These are phyloP conservation scores for Tanypteryx hageni DNA, from an alignment of 2,888 invertebrate genomes.

Conservation along the genomic window DNA sequence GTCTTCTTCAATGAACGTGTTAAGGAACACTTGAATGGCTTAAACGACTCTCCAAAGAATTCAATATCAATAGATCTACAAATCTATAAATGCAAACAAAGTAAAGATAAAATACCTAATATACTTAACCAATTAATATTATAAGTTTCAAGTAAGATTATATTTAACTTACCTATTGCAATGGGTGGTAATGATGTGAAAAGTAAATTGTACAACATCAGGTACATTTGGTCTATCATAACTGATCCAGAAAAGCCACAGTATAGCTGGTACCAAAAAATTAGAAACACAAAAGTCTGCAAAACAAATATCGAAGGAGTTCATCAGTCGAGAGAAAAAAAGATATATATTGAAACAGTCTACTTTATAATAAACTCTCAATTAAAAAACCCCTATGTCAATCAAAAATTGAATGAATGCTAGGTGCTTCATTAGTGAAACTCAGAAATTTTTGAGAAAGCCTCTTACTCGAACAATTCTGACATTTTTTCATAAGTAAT, in stretches of 20 bases:
- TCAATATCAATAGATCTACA: slow-evolving; percentile 67
- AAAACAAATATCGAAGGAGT: slow-evolving; percentile 71
- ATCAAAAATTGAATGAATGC: no score
- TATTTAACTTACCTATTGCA: slow-evolving; percentile 84
- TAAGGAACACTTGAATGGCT: no score
- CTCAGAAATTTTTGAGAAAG: not conserved
- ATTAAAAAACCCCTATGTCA: no score
- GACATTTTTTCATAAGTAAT: not conserved
- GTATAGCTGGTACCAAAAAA: slow-evolving; percentile 98
- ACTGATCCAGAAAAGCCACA: slow-evolving; percentile 96
- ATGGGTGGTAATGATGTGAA: slow-evolving; percentile 97
- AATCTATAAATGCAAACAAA: slow-evolving; percentile 71
- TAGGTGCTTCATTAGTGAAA: no score
- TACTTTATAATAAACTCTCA: no score
- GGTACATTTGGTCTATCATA: slow-evolving; percentile 97
- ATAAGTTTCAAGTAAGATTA: not conserved
- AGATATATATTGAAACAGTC: no score
- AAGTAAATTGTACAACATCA: slow-evolving; percentile 95
- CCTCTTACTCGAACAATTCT: no score
- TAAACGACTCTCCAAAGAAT: no score
- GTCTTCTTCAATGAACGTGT: no score
- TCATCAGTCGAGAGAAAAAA: not conserved
- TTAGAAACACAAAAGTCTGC: slow-evolving; percentile 94
- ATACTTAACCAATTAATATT: not conserved
- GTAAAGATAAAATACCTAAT: not conserved